A percentile compares a stretch with the other conserved stretches of the same genome.
Evolutionary conservation across 2,113 vertebrate genomes (phyloP).

Genomic region (Cottus gobio): DNA sequence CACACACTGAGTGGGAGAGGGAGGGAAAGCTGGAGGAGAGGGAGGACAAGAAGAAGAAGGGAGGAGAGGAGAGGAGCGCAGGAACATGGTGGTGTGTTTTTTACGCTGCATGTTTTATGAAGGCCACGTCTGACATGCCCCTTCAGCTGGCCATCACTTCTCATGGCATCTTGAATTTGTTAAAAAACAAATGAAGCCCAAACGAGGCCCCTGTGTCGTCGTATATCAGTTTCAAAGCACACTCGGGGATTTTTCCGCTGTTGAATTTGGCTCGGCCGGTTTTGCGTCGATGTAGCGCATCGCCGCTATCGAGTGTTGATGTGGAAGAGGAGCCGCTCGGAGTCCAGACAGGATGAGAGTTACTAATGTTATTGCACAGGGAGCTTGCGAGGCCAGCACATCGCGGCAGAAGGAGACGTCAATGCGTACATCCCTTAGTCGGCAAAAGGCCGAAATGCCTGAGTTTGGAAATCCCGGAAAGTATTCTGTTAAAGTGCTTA

Average conservation of each 20-base stretch:
- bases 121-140: not conserved
- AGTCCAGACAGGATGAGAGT: not conserved
- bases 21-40: conserved; percentile 16
- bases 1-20: conserved; percentile 26
- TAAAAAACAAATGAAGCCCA: conserved; percentile 13
- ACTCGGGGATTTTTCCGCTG: conserved; percentile 32
- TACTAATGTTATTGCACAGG: conserved; percentile 30
- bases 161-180: conserved; percentile 39
- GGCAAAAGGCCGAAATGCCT: conserved; percentile 46
- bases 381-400: too few relatives aligned
- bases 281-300: conserved; percentile 24
- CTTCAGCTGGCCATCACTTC: not conserved
- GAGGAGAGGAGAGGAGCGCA: not conserved
- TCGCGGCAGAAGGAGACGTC: conserved; percentile 3
- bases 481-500: conserved; percentile 63
- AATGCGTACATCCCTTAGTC: conserved; percentile 56
- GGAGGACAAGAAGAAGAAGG: not conserved
- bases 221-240: conserved; percentile 29
- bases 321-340: not conserved
- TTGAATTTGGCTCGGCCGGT: conserved; percentile 26
- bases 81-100: not conserved
- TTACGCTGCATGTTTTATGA: not conserved
- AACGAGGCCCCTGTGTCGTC: not conserved
- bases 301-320: conserved; percentile 23
- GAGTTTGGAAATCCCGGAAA: conserved; percentile 52